These are phyloP conservation scores for Glossophaga mutica DNA, from an alignment of 2,797 vertebrate species.

Conservation along the genomic window DNA sequence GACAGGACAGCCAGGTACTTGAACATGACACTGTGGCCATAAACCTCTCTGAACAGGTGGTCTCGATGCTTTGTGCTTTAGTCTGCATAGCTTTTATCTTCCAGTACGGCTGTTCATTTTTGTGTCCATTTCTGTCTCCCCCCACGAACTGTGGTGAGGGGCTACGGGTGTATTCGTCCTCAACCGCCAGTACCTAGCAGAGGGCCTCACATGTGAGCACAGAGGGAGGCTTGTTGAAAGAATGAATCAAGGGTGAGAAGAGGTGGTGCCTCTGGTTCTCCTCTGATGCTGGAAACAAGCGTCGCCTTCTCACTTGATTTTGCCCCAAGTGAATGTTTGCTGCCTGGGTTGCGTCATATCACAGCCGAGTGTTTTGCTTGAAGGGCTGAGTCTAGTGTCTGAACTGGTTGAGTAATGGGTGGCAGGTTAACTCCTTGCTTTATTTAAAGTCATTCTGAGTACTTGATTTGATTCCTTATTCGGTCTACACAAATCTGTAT, in stretches of 20 bases:
- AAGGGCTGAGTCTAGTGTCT: background rate
- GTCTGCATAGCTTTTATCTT: background rate
- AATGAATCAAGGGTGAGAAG: background rate
- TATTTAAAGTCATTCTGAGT: background rate
- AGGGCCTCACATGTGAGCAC: background rate
- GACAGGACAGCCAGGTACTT: background rate
- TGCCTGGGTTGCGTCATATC: background rate
- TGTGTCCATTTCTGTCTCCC: background rate
- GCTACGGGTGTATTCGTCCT: background rate
- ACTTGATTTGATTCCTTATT: background rate
- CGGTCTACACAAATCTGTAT: background rate
- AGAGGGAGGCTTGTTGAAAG: background rate
- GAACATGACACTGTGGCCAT: background rate
- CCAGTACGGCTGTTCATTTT: background rate
- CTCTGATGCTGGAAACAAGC: background rate
- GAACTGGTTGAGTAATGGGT: background rate
- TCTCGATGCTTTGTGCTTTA: background rate
- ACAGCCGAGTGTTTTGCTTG: background rate
- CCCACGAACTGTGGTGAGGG: background rate
- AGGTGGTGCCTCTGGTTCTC: background rate
- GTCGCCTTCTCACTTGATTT: background rate
- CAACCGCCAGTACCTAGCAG: background rate
- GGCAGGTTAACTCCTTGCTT: background rate
- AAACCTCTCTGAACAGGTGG: background rate
- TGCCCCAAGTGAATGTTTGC: background rate